Conservation (phyloP, 2,888 invertebrate species). For the Diadegma fenestrale region DNA sequence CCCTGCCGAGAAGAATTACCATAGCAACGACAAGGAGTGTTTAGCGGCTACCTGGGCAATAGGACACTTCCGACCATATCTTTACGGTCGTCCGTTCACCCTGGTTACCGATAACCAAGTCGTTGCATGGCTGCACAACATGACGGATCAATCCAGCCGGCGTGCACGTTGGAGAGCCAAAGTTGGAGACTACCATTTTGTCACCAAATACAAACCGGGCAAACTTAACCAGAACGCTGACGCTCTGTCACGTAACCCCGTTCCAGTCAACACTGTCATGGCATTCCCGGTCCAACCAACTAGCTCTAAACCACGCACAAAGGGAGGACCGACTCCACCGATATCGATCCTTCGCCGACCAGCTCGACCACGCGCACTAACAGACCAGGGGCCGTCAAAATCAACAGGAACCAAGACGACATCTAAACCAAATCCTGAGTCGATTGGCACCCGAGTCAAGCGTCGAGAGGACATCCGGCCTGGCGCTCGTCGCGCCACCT, state of each 20-base stretch:
- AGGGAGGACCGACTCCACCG: background rate
- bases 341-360: background rate
- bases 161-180: conserved; percentile 6
- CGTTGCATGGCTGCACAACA: background rate
- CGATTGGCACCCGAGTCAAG: background rate
- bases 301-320: background rate
- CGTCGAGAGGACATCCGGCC: background rate
- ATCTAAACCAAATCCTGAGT: background rate
- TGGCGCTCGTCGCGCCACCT: background rate
- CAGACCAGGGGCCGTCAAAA: background rate
- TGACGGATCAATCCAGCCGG: background rate
- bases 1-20: conserved; percentile 2
- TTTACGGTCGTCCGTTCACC: background rate
- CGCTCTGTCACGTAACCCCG: background rate
- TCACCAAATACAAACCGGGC: background rate
- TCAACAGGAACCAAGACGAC: background rate
- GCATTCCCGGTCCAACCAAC: background rate
- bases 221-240: background rate
- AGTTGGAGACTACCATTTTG: background rate
- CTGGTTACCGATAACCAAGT: background rate
- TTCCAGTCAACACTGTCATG: background rate
- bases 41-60: conserved; percentile 4
- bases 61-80: background rate
- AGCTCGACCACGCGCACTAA: background rate
- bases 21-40: conserved; percentile 4